phyloP scores from a whole-genome alignment of 2,888 invertebrate genomes.

The Macrosiphum euphorbiae region DNA sequence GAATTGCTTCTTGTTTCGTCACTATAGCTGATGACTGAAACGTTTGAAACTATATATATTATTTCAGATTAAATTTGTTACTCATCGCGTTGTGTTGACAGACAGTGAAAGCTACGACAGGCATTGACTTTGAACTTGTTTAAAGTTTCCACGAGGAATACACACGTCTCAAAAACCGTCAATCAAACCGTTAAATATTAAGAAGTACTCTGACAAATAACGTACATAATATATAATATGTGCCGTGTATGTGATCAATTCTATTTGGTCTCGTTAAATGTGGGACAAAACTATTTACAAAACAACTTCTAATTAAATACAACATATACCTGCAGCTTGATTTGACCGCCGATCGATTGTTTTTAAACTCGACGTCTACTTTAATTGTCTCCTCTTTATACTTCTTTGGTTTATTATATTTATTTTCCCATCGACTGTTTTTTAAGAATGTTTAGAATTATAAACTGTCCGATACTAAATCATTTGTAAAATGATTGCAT shows the following conservation, averaged over 20 bases:
- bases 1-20: conserved; percentile 21
- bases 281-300: neutral
- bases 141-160: conserved; percentile 10
- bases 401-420: neutral
- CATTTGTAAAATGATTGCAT: neutral
- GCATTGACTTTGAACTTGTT: neutral
- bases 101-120: conserved; percentile 21
- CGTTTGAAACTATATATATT: too few species aligned
- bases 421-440: neutral
- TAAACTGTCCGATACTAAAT: neutral
- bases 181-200: neutral
- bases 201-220: neutral
- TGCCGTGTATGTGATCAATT: neutral
- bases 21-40: neutral
- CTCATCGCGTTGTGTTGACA: neutral
- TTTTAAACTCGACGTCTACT: neutral
- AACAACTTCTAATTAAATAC: too few species aligned
- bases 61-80: conserved; percentile 1
- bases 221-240: neutral
- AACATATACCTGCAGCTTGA: too few species aligned
- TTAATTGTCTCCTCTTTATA: neutral
- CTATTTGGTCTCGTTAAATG: neutral
- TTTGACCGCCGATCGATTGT: neutral
- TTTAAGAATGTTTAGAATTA: neutral
- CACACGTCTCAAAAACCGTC: neutral